Percentiles rank a stretch among this genome's conserved stretches.
Evolutionary conservation across 2,888 invertebrate genomes (phyloP).

Genomic region (Melinopterus prodromus): DNA sequence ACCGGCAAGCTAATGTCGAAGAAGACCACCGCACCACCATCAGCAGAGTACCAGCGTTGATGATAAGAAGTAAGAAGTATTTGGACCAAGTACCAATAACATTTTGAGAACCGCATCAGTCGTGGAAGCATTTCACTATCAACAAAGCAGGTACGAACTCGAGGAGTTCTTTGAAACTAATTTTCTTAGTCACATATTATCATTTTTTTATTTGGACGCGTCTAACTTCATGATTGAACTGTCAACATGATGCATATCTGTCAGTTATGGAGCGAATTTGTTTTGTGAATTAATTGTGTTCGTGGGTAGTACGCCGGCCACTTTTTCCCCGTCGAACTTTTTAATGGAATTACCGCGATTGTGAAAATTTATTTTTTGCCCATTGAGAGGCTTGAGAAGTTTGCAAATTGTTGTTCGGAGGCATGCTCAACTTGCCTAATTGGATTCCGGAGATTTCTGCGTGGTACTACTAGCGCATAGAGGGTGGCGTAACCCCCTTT

Average conservation of each 20-base stretch:
- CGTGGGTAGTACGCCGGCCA: no score
- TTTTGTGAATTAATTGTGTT: conserved; percentile 9
- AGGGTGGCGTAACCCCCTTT: no score
- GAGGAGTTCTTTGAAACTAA: neutral
- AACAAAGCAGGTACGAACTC: neutral
- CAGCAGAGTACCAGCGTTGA: neutral
- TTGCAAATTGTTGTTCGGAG: neutral
- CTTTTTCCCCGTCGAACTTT: conserved; percentile 8
- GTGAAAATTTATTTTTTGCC: neutral
- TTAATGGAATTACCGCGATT: conserved; percentile 20
- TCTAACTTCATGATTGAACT: conserved; percentile 19
- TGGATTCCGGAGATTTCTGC: neutral
- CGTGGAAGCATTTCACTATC: neutral
- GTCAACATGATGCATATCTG: conserved; percentile 17
- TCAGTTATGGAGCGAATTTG: conserved; percentile 16
- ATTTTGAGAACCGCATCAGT: neutral
- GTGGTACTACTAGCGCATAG: neutral
- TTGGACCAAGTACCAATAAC: neutral
- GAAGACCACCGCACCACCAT: neutral
- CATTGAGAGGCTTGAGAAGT: neutral
- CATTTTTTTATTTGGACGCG: neutral
- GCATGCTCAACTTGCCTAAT: neutral
- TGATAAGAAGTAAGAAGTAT: neutral
- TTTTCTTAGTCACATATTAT: neutral
- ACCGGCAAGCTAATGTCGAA: conserved; percentile 20